phyloP scores from a whole-genome alignment of 1,140 invertebrate genomes.

The Drosophila pseudoananassae region DNA sequence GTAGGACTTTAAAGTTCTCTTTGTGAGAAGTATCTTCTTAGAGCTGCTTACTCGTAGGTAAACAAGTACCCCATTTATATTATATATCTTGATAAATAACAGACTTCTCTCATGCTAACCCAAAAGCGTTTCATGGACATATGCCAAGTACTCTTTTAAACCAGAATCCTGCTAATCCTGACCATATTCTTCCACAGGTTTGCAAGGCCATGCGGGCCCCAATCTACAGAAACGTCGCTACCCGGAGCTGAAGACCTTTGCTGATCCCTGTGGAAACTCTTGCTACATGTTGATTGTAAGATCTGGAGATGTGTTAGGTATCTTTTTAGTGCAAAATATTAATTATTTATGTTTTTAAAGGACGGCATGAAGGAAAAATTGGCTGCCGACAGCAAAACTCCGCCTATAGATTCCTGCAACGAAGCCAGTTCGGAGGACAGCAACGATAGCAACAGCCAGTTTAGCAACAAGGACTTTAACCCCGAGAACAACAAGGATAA shows the following conservation, averaged over 20 bases:
- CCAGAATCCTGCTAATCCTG: conserved; percentile 2
- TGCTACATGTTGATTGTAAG: conserved; percentile 95
- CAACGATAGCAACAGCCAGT: conserved; percentile 91
- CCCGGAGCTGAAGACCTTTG: conserved; percentile 93
- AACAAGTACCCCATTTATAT: conserved; percentile 7
- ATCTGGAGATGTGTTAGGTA: not conserved
- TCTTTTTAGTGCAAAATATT: not conserved
- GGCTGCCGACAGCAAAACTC: conserved; percentile 89
- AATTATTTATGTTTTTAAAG: conserved; percentile 77
- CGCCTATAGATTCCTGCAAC: conserved; percentile 93
- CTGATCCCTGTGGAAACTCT: conserved; percentile 93
- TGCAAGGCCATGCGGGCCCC: conserved; percentile 95
- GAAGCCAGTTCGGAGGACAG: conserved; percentile 97
- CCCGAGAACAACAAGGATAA: conserved; percentile 77
- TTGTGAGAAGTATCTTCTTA: too few relatives aligned
- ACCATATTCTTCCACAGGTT: conserved; percentile 83
- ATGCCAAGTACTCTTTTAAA: not conserved
- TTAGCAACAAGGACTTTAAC: conserved; percentile 82
- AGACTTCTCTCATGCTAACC: conserved; percentile 64
- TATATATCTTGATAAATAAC: conserved; percentile 44
- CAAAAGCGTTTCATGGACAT: conserved; percentile 70
- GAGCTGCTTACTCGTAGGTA: not conserved
- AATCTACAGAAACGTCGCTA: conserved; percentile 95
- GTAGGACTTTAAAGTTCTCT: too few relatives aligned
- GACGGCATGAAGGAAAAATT: conserved; percentile 93